phyloP scores from a whole-genome alignment of 1,140 invertebrate genomes.

The Daktulosphaira vitifoliae region DNA sequence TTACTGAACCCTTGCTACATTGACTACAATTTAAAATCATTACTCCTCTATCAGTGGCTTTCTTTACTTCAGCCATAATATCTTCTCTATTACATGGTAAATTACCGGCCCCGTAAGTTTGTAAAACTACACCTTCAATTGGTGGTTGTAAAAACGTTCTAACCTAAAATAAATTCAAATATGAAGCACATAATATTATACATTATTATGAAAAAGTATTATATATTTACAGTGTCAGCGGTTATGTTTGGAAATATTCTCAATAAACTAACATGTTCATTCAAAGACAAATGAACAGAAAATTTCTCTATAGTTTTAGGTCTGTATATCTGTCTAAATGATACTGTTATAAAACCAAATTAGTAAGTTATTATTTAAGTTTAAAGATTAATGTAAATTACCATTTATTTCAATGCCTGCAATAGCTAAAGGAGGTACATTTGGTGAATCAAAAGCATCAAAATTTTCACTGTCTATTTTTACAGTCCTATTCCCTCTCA shows the following conservation, averaged over 20 bases:
- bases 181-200: background rate
- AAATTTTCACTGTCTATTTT: constrained; percentile 74
- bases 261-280: constrained; percentile 74
- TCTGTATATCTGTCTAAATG: constrained; percentile 69
- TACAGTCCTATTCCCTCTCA: constrained; percentile 82
- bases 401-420: constrained; percentile 65
- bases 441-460: constrained; percentile 86
- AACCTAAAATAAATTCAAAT: constrained; percentile 45
- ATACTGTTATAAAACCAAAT: constrained; percentile 49
- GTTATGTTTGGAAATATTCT: constrained; percentile 87
- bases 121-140: constrained; percentile 79
- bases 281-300: constrained; percentile 65
- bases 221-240: constrained; percentile 1
- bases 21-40: constrained; percentile 91
- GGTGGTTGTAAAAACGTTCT: constrained; percentile 72
- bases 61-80: constrained; percentile 62
- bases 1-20: constrained; percentile 68
- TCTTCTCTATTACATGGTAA: constrained; percentile 77
- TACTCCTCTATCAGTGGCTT: constrained; percentile 67
- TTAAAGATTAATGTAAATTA: constrained; percentile 37
- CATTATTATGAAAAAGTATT: background rate
- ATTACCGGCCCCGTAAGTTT: constrained; percentile 90
- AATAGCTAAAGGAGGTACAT: constrained; percentile 71
- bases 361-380: constrained; percentile 39
- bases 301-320: constrained; percentile 64